Percentiles rank a stretch among this genome's conserved stretches.
These are phyloP conservation scores for Bembecia ichneumoniformis DNA, from an alignment of 2,888 invertebrate species.

Conservation along the genomic window DNA sequence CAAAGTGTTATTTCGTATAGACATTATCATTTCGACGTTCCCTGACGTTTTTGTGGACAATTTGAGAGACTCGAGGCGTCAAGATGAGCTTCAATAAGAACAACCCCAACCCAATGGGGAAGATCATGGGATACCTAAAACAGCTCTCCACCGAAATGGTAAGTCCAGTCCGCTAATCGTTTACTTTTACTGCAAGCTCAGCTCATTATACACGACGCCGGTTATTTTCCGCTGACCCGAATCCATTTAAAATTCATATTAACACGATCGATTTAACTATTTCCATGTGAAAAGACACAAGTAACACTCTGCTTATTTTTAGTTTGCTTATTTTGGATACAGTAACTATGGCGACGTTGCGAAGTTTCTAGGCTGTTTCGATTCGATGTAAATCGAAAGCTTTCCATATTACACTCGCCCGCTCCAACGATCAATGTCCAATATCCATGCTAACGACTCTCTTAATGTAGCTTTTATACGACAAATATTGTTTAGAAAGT, in stretches of 20 bases:
- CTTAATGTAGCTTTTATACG: background rate
- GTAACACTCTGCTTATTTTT: too few species aligned
- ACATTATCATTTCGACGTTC: slow-evolving; percentile 61
- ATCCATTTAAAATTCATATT: slow-evolving; percentile 7
- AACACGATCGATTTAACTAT: background rate
- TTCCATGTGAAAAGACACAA: background rate
- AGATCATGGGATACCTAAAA: slow-evolving; percentile 64
- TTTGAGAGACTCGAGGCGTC: slow-evolving; percentile 22
- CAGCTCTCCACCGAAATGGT: slow-evolving; percentile 69
- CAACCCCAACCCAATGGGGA: slow-evolving; percentile 65
- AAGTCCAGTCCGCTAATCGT: background rate
- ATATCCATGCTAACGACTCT: background rate
- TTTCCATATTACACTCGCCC: slow-evolving; percentile 13
- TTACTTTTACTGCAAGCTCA: background rate
- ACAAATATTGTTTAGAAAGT: background rate
- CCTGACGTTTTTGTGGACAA: slow-evolving; percentile 32
- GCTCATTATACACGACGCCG: background rate
- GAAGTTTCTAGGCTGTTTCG: slow-evolving; percentile 22
- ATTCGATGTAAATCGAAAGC: slow-evolving; percentile 21
- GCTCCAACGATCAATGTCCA: slow-evolving; percentile 22
- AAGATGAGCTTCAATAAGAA: slow-evolving; percentile 71
- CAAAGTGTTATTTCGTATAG: slow-evolving; percentile 42
- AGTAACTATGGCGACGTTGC: slow-evolving; percentile 12
- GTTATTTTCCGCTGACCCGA: slow-evolving; percentile 13
- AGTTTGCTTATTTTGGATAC: background rate